phyloP scores from a whole-genome alignment of 2,113 vertebrate species.

The Sebastes fasciatus region DNA sequence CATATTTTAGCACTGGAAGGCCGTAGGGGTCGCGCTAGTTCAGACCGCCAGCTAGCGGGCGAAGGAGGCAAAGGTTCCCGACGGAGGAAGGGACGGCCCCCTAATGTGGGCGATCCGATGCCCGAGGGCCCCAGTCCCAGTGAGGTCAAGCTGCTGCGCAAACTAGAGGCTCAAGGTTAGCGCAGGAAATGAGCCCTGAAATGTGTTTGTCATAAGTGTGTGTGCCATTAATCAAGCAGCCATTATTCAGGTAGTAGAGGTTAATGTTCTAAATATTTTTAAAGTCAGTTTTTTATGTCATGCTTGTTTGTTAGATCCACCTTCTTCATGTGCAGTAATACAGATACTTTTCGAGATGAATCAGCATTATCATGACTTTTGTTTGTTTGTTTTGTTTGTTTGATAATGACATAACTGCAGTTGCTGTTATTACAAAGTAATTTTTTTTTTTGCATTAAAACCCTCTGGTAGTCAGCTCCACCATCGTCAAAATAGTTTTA shows the following conservation, averaged over 20 bases:
- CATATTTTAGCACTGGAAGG: slow-evolving; percentile 95
- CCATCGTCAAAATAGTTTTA: neutral
- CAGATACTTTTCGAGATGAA: slow-evolving; percentile 8
- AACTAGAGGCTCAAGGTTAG: slow-evolving; percentile 96
- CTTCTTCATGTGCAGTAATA: neutral
- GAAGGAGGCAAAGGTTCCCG: slow-evolving; percentile 85
- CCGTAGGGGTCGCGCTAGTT: slow-evolving; percentile 89
- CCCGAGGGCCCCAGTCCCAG: slow-evolving; percentile 90
- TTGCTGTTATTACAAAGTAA: neutral
- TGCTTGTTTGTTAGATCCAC: slow-evolving; percentile 7
- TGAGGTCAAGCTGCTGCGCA: slow-evolving; percentile 93
- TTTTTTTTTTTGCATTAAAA: neutral
- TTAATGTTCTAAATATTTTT: neutral
- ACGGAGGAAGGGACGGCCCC: slow-evolving; percentile 94
- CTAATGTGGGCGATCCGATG: slow-evolving; percentile 88
- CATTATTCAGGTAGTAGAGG: slow-evolving; percentile 32
- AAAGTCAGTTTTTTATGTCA: slow-evolving; percentile 10
- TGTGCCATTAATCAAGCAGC: slow-evolving; percentile 43
- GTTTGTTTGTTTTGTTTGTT: slow-evolving; percentile 22
- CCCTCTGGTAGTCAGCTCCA: neutral
- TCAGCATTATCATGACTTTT: slow-evolving; percentile 3
- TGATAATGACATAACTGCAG: neutral
- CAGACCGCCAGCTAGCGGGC: slow-evolving; percentile 85
- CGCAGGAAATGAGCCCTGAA: slow-evolving; percentile 55
- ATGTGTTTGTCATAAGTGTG: slow-evolving; percentile 53